phyloP scores from a whole-genome alignment of 1,140 invertebrate species.

The Brachionus asplanchnoidis region DNA sequence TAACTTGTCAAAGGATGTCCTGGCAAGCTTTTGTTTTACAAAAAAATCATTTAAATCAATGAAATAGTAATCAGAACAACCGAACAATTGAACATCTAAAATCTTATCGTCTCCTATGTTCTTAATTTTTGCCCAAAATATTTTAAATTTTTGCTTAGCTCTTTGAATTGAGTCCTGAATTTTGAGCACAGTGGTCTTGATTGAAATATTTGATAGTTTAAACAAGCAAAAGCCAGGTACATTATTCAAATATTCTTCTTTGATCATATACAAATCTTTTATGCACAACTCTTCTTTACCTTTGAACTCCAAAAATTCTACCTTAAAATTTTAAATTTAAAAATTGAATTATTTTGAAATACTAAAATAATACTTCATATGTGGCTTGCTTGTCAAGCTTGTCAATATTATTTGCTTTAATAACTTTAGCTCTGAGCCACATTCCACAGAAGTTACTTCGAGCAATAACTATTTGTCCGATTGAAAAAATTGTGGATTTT shows the following conservation, averaged over 20 bases:
- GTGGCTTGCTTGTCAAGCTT: not conserved
- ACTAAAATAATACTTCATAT: not conserved
- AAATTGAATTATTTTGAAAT: not conserved
- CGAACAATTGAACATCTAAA: not conserved
- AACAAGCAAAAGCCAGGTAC: not conserved
- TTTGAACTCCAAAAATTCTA: not conserved
- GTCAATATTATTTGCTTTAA: not conserved
- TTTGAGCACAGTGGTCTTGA: not conserved
- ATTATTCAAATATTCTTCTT: not conserved
- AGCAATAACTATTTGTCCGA: constrained; percentile 4
- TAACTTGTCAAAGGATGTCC: too few relatives aligned
- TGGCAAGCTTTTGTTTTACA: not conserved
- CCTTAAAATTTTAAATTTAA: not conserved
- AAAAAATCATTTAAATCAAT: not conserved
- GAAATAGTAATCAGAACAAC: not conserved
- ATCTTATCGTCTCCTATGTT: not conserved
- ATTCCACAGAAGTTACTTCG: not conserved
- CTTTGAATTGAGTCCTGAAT: not conserved
- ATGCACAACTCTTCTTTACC: not conserved
- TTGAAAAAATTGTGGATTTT: constrained; percentile 15
- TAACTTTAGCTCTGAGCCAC: not conserved
- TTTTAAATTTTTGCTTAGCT: not conserved
- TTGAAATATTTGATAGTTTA: not conserved
- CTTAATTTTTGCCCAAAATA: not conserved
- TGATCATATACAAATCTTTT: not conserved